phyloP scores from a whole-genome alignment of 2,888 invertebrate species.

The Furcula furcula region DNA sequence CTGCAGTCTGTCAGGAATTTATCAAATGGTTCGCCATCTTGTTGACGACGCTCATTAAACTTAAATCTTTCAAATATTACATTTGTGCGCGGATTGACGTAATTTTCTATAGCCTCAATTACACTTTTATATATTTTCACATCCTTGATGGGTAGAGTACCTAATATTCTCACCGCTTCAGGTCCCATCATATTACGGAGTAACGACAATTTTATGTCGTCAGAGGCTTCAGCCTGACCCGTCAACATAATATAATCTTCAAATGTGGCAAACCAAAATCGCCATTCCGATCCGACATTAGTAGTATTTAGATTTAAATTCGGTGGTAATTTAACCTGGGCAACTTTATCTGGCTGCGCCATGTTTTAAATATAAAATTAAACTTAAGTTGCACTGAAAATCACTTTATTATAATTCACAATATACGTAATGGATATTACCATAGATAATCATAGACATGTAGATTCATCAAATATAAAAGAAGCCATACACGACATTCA shows the following conservation, averaged over 20 bases:
- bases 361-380: no score
- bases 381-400: no score
- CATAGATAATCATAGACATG: no score
- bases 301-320: background rate
- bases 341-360: no score
- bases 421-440: no score
- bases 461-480: no score
- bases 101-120: background rate
- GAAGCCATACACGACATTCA: no score
- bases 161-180: background rate
- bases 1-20: background rate
- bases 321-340: background rate
- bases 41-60: background rate
- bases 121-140: background rate
- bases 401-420: no score
- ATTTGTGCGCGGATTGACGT: background rate
- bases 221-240: background rate
- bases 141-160: background rate
- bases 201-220: background rate
- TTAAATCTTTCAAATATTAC: background rate
- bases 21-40: background rate
- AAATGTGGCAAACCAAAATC: background rate
- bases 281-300: background rate
- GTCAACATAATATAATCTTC: background rate
- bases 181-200: background rate